Percentiles rank a stretch among this genome's conserved stretches.
Conservation (phyloP, 92 coral and sea anemone species). For the Diadumene lineata region DNA sequence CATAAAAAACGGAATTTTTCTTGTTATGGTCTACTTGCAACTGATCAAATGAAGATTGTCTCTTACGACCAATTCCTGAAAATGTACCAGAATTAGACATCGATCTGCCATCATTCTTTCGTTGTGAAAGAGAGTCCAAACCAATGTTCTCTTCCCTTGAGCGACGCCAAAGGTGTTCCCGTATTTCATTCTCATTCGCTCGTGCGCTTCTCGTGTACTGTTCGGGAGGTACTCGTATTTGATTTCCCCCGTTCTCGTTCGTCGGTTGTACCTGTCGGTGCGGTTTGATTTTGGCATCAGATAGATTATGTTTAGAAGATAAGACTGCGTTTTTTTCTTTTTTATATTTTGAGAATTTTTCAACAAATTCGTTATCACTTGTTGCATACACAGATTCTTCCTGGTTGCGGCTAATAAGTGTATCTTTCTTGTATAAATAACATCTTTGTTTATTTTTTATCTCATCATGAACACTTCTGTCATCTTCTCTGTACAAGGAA, state of each 20-base stretch:
- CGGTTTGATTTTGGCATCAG: neutral
- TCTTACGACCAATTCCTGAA: neutral
- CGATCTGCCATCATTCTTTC: neutral
- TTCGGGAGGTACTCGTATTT: neutral
- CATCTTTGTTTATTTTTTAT: neutral
- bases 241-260: neutral
- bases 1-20: neutral
- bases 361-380: conserved; percentile 10
- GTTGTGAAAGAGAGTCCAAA: neutral
- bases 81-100: neutral
- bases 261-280: neutral
- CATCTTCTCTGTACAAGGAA: neutral
- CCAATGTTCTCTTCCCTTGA: neutral
- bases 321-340: neutral
- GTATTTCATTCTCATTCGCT: neutral
- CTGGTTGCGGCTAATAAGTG: neutral
- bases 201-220: neutral
- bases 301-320: neutral
- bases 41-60: neutral
- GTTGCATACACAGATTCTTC: conserved; percentile 23
- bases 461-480: neutral
- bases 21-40: neutral
- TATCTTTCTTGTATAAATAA: neutral
- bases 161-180: neutral
- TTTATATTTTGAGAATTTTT: neutral